These are phyloP conservation scores for Clarias macrocephalus DNA, from an alignment of 2,113 vertebrate species.

Conservation along the genomic window DNA sequence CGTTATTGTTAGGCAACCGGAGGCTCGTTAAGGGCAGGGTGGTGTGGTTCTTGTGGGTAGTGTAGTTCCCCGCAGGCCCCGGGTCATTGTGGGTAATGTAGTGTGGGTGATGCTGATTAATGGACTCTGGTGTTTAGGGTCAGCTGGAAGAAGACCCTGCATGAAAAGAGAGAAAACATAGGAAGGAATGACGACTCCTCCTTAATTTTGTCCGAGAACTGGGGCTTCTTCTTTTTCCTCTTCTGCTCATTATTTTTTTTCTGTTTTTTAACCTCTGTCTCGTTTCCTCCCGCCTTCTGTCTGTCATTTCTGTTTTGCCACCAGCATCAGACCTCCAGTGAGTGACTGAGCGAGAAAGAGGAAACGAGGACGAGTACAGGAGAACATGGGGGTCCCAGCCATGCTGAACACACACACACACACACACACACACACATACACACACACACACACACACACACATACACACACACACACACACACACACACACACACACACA, in stretches of 20 bases:
- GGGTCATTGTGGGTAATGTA: constrained; percentile 30
- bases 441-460: constrained; percentile 24
- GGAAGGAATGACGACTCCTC: neutral
- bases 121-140: constrained; percentile 26
- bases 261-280: neutral
- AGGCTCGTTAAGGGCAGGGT: constrained; percentile 17
- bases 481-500: constrained; percentile 23
- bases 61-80: constrained; percentile 11
- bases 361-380: constrained; percentile 6
- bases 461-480: constrained; percentile 30
- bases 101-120: constrained; percentile 31
- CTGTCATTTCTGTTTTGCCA: neutral
- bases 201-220: neutral
- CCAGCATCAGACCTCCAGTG: constrained; percentile 26
- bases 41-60: neutral
- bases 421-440: too few species aligned
- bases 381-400: constrained; percentile 19
- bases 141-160: constrained; percentile 13
- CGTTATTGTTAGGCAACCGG: constrained; percentile 3
- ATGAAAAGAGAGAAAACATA: constrained; percentile 6
- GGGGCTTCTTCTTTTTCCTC: neutral
- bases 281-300: neutral
- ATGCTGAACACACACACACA: constrained; percentile 28
- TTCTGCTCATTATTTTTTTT: neutral
- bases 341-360: constrained; percentile 4